A percentile compares a stretch with the other conserved stretches of the same genome.
phyloP scores from a whole-genome alignment of 2,797 vertebrate genomes.

The Notamacropus eugenii region DNA sequence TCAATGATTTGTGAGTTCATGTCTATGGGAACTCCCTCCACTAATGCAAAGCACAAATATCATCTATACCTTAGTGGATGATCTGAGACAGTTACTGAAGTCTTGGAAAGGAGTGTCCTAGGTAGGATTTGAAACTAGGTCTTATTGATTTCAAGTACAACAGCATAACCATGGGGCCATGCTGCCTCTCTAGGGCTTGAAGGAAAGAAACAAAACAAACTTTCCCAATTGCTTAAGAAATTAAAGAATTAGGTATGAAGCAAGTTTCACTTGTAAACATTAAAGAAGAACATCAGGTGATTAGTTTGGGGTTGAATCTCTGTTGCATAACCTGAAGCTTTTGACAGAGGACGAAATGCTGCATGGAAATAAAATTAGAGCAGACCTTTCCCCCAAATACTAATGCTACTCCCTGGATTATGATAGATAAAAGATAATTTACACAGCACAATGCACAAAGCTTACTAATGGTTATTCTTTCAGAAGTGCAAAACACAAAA shows the following conservation, averaged over 20 bases:
- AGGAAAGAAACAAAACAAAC: slow-evolving; percentile 38
- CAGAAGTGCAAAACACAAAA: slow-evolving; percentile 85
- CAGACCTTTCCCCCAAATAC: background rate
- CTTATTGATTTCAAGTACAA: background rate
- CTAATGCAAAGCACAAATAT: background rate
- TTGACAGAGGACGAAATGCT: slow-evolving; percentile 29
- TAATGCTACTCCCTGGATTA: slow-evolving; percentile 64
- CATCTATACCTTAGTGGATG: background rate
- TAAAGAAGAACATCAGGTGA: slow-evolving; percentile 38
- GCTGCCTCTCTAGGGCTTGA: slow-evolving; percentile 10
- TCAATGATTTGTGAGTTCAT: background rate
- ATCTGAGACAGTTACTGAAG: background rate
- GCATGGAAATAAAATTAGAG: slow-evolving; percentile 13
- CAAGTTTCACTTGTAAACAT: slow-evolving; percentile 48
- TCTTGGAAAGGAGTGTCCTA: background rate
- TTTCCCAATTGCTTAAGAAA: slow-evolving; percentile 32
- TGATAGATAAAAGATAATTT: slow-evolving; percentile 72
- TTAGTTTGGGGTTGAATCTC: slow-evolving; percentile 37
- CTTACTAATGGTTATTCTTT: slow-evolving; percentile 83
- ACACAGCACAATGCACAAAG: slow-evolving; percentile 74
- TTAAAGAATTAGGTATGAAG: slow-evolving; percentile 49
- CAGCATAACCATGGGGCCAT: background rate
- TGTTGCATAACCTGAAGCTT: slow-evolving; percentile 28
- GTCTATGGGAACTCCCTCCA: background rate
- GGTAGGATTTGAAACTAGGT: background rate